Base-by-base conservation (phyloP, 2,113 vertebrate genomes). In the Anhinga anhinga region DNA sequence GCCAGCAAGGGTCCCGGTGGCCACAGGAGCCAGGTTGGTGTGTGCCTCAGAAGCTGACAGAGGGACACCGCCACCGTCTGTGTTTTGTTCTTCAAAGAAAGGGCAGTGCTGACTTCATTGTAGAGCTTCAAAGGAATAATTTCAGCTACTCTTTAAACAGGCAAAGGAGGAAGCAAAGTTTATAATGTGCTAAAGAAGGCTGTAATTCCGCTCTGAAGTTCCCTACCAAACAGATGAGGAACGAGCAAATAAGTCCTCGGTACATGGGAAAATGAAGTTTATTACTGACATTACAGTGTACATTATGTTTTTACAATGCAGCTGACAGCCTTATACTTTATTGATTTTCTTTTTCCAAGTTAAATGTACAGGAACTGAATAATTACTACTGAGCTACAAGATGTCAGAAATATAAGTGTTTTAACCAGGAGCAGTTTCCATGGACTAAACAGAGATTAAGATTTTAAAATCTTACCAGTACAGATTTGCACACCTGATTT, bases 231-330 rank as follows among this genome's bases (percentile, higher is more conserved):
- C 72, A 36, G 81, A 78, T 45, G 89, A 91, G 79, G 84, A 93
- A 86, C 4, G 30, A 95, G 86, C 88, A 93, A 80, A 67, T 47
- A 44, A 86, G 30, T 34, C 67, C 86, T 34, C 6, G 13, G 85
- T 97, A 96, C 94, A 88, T 96, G 96, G 94, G 95, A 97, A 95
- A 97, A 95, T 47, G 11, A 63, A 90, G 95, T 98, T 98, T 98
- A 98, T 98, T 98, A 97, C 93, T 89, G 97, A 90, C 95, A 87
- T 95, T 97, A 93, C 94, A 77, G 92, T 95, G 94, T 96, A 97
- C 89, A 67, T 59, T 65, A 88, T 78, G 90, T 79, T 80, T 86
- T 90, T 94, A 97, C 96, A 96, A 88, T 76, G 93, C 95, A 97
- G 92, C 95, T 96, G 97, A 96, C 93, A 97, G 96, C 95, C 96